phyloP scores from a whole-genome alignment of 2,888 invertebrate species.

The Mesochorus sp. region DNA sequence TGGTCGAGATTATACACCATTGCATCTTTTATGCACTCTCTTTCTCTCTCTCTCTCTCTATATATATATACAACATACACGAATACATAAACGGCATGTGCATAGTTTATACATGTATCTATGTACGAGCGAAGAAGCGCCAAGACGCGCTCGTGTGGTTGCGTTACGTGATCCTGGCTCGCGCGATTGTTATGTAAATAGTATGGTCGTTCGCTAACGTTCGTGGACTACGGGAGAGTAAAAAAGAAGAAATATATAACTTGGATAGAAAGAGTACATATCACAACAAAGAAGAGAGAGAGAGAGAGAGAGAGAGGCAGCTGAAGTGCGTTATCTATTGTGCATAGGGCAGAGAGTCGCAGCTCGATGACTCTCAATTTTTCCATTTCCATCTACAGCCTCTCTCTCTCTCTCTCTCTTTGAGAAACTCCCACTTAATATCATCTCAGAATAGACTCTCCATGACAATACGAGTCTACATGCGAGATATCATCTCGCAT shows the following conservation, averaged over 20 bases:
- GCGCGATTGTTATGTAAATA: conserved; percentile 80
- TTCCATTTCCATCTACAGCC: conserved; percentile 71
- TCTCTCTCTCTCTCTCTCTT: too few relatives aligned
- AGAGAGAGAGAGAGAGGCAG: too few relatives aligned
- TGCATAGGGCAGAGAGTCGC: conserved; percentile 49
- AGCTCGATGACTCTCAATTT: conserved; percentile 72
- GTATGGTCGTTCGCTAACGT: conserved; percentile 71
- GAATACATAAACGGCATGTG: not conserved
- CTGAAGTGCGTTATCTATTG: too few relatives aligned
- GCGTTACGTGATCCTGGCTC: conserved; percentile 76
- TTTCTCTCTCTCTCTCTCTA: conserved; percentile 1
- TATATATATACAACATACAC: not conserved
- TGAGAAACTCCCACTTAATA: conserved; percentile 50
- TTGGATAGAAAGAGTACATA: conserved; percentile 55
- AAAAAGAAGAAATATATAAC: conserved; percentile 60
- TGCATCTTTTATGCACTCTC: not conserved
- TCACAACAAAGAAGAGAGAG: too few relatives aligned
- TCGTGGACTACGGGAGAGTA: conserved; percentile 66
- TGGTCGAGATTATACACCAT: not conserved
- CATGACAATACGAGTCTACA: too few relatives aligned
- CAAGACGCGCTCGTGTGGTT: conserved; percentile 70
- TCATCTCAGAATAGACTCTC: conserved; percentile 25
- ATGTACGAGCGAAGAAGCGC: conserved; percentile 50
- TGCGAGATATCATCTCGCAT: too few relatives aligned
- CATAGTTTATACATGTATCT: conserved; percentile 1